Base-by-base conservation (phyloP, 2,113 vertebrate species). In the Todiramphus chloris region DNA sequence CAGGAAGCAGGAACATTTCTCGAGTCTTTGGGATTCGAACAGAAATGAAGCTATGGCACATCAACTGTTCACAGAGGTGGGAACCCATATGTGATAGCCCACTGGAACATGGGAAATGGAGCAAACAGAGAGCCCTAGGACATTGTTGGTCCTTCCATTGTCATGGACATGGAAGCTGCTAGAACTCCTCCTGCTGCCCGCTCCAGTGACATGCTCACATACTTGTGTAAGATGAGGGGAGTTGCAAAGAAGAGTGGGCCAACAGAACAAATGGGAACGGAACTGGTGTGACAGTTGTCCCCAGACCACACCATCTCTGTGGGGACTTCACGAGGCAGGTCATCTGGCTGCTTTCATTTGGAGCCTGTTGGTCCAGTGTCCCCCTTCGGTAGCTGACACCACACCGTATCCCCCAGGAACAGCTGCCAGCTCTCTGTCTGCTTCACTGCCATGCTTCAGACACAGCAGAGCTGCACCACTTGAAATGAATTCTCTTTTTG, bases 1-100 rank as follows among this genome's bases (percentile, higher is more conserved):
- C 21, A 63, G 60, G 73, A 79, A 80, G 44, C 39, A 80, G 70
- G 50, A 80, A 39, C 5, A 10, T 31, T 66, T 5, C 44, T 56
- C 4, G 4, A 12, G 23, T 27, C 77, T 55, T 30, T 0, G 0
- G 8, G 30, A 43, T 48, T 87, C 33, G 60, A 75, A 46, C 5
- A 72, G 51, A 55, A 89, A 74, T 3, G 1, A 67, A 20, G 16
- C 41, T 33, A 13, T 0, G 9, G 55, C 3, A 1, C 9, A 66
- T 23, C 39, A 79, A n/a, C 33, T 14, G 15, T 3, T 28, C 19
- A 7, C 3, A 6, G 9, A 86, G 59, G 30, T 69, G 33, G 33
- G 18, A 83, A 51, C 5, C 10, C 41, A 11, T 4, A 33, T 0
- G 3, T 27, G 43, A 37, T 2, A 75, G 5, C 43, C 64, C n/a